A percentile compares a stretch with the other conserved stretches of the same genome.
phyloP scores from a whole-genome alignment of 1,140 invertebrate genomes.

The Caenorhabditis elegans region WBcel235 BX284603.4:11023501-11024000 shows the following conservation, averaged over 20 bases:
- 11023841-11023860: too few species aligned
- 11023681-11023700: constrained; percentile 18
- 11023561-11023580: constrained; percentile 64
- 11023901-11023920: too few species aligned
- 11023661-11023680: constrained; percentile 61
- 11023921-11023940: too few species aligned
- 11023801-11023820: not conserved
- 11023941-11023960: too few species aligned
- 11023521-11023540: constrained; percentile 64
- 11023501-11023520: constrained; percentile 64
- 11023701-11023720: not conserved
- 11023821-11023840: not conserved
- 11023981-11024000: too few species aligned
- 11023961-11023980: too few species aligned
- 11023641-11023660: constrained; percentile 50
- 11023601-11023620: too few species aligned
- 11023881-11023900: too few species aligned
- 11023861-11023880: too few species aligned
- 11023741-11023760: constrained; percentile 44
- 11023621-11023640: too few species aligned
- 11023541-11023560: constrained; percentile 60
- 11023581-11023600: constrained; percentile 62
- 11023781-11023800: constrained; percentile 49
- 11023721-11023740: too few species aligned
- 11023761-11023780: constrained; percentile 48